Evolutionary conservation across 2,888 invertebrate species (phyloP).

Genomic region (Tetrapedia diversipes): DNA sequence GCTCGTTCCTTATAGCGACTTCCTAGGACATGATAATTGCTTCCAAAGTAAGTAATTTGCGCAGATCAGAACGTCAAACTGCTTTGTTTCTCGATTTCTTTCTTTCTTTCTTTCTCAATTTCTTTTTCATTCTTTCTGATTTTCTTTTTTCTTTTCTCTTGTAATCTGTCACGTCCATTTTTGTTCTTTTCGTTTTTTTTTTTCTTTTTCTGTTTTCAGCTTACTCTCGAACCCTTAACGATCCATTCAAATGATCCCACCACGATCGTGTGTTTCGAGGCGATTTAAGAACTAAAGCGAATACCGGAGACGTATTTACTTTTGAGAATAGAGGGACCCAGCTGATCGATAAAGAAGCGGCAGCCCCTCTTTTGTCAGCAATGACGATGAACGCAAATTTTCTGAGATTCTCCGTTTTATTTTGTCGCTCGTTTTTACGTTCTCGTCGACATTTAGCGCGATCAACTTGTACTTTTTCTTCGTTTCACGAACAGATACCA

Average conservation of each 20-base stretch:
- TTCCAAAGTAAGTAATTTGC: constrained; percentile 61
- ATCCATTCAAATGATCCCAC: constrained; percentile 27
- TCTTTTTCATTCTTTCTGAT: constrained; percentile 10
- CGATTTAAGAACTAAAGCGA: constrained; percentile 23
- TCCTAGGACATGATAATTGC: constrained; percentile 67
- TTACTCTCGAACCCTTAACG: constrained; percentile 49
- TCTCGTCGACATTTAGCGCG: not conserved
- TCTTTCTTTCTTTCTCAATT: not conserved
- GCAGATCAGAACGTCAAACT: constrained; percentile 42
- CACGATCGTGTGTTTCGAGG: constrained; percentile 1
- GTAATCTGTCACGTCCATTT: too few relatives aligned
- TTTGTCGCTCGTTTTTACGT: not conserved
- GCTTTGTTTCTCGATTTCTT: constrained; percentile 48
- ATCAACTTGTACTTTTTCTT: too few relatives aligned
- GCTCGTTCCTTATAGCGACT: constrained; percentile 65
- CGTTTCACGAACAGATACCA: too few relatives aligned
- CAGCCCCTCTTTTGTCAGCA: not conserved
- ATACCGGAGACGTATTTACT: constrained; percentile 8
- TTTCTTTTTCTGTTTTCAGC: constrained; percentile 43
- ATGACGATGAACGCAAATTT: constrained; percentile 4
- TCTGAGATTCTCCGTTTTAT: not conserved
- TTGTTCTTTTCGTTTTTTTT: constrained; percentile 5
- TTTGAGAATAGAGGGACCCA: constrained; percentile 17
- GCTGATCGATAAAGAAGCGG: constrained; percentile 28
- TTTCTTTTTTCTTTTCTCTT: too few relatives aligned